Evolutionary conservation across 1,140 invertebrate genomes (phyloP), one percentile per base, ranked within the genome.

Genomic region (Gonioctena quinquepunctata): DNA sequence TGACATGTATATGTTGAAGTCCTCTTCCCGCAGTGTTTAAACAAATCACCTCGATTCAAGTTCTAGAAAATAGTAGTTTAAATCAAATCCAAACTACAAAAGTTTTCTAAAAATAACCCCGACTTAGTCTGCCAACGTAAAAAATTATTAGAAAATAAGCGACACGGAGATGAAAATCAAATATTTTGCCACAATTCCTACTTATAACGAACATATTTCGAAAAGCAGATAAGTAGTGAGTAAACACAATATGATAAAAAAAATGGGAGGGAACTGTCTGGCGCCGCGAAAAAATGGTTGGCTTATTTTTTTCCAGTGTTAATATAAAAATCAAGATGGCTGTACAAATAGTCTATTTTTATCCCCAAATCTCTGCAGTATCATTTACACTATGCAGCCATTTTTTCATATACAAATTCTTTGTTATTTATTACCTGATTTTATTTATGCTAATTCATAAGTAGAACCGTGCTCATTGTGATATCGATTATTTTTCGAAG

Each of bases 341-440:
- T 72, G 79, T 73, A 66, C 77, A 80, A 80, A 79, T 72, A 80
- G 52, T 79, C 78, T 80, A 80, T 80, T 80, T 80, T 80, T 80
- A 79, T 80, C 79, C 62, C 27, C 42, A 73, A 66, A 66, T 49
- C 49, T 66, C 63, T 22, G 25, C 42, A 54, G 22, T 56, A 61
- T n/a, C 21, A 18, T 33, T 61, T 28, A 61, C 25, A 27, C 27
- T 61, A 8, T 61, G 59, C 59, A 27, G 59, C 59, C 59, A 61
- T 61, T 61, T 61, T 61, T 61, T 61, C 42, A 62, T 62, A 71
- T 60, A 56, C 73, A 72, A 33, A 27, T 27, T 27, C 52, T 54
- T 54, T 18, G 52, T 54, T 18, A 54, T 21, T 54, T 21, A 54
- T 8, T 61, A 27, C 19, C 52, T 21, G 52, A 54, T 54, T 54